Percentiles rank a stretch among this genome's conserved stretches.
These are phyloP conservation scores for Ectemnius continuus DNA, from an alignment of 2,888 invertebrate genomes.

Conservation along the genomic window DNA sequence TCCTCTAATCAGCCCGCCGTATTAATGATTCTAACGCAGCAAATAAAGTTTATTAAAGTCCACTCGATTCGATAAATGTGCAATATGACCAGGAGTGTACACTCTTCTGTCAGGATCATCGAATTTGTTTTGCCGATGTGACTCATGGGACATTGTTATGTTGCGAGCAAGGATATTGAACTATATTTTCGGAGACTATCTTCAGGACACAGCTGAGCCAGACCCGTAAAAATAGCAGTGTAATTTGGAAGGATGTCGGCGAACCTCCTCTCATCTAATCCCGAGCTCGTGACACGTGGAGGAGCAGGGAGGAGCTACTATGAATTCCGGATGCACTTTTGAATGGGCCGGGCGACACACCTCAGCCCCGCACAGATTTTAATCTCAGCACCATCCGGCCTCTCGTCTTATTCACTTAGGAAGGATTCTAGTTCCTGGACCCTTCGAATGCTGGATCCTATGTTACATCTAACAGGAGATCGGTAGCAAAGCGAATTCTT, in stretches of 20 bases:
- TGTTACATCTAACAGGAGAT: conserved; percentile 7
- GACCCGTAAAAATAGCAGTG: conserved; percentile 5
- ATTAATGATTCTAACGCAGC: conserved; percentile 42
- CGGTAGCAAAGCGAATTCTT: conserved; percentile 15
- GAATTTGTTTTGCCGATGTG: too few species aligned
- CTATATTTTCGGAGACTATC: neutral
- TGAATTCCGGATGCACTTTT: conserved; percentile 68
- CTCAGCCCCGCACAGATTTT: conserved; percentile 70
- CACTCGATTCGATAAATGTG: conserved; percentile 40
- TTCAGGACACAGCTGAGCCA: neutral
- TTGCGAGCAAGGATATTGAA: neutral
- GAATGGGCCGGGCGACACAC: conserved; percentile 66
- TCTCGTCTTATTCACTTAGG: conserved; percentile 64
- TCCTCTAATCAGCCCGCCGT: conserved; percentile 16
- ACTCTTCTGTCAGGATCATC: too few species aligned
- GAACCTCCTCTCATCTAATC: conserved; percentile 24
- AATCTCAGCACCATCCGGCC: conserved; percentile 69
- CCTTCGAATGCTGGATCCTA: neutral
- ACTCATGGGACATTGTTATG: too few species aligned
- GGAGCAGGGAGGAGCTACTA: conserved; percentile 56
- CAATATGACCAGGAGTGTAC: too few species aligned
- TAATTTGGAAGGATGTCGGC: conserved; percentile 23
- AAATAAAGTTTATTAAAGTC: conserved; percentile 50
- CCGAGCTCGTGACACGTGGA: conserved; percentile 53
- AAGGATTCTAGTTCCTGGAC: conserved; percentile 50